Evolutionary conservation across 2,888 invertebrate genomes (phyloP).

Genomic region (Dione vanillae): DNA sequence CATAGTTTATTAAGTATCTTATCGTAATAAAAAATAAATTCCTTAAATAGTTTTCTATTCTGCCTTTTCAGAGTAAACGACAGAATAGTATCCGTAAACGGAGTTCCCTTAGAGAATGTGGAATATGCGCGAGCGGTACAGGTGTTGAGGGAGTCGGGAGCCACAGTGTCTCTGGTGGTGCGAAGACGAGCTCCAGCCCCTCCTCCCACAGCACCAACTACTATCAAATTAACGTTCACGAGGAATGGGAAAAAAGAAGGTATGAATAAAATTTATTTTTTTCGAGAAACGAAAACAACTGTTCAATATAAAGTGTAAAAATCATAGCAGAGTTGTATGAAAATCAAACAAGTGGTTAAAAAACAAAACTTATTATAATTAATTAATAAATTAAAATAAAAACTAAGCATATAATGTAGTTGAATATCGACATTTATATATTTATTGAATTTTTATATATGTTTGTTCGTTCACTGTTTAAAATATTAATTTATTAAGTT

Average conservation of each 20-base stretch:
- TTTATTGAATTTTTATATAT: too few relatives aligned
- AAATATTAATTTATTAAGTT: too few relatives aligned
- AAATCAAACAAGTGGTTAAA: too few relatives aligned
- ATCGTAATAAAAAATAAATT: not conserved
- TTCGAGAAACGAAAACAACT: too few relatives aligned
- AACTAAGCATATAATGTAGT: too few relatives aligned
- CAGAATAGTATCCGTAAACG: slow-evolving; percentile 98
- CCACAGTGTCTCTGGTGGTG: slow-evolving; percentile 94
- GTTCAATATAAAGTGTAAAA: too few relatives aligned
- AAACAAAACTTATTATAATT: too few relatives aligned
- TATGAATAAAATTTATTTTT: slow-evolving; percentile 57
- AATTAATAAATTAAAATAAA: too few relatives aligned
- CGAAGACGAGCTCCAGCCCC: slow-evolving; percentile 90
- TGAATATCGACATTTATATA: too few relatives aligned
- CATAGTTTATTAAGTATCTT: not conserved
- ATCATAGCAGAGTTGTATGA: too few relatives aligned
- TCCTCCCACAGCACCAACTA: slow-evolving; percentile 78
- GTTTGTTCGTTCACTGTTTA: too few relatives aligned
- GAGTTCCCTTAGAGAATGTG: slow-evolving; percentile 97
- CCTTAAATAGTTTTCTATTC: not conserved
- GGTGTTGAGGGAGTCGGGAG: slow-evolving; percentile 94
- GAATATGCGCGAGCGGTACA: slow-evolving; percentile 98
- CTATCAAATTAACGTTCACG: slow-evolving; percentile 93
- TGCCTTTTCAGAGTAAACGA: slow-evolving; percentile 93
- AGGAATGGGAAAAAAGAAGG: slow-evolving; percentile 98